Base-by-base conservation (phyloP, 1,140 invertebrate genomes). In the Drosophila navojoa region DNA sequence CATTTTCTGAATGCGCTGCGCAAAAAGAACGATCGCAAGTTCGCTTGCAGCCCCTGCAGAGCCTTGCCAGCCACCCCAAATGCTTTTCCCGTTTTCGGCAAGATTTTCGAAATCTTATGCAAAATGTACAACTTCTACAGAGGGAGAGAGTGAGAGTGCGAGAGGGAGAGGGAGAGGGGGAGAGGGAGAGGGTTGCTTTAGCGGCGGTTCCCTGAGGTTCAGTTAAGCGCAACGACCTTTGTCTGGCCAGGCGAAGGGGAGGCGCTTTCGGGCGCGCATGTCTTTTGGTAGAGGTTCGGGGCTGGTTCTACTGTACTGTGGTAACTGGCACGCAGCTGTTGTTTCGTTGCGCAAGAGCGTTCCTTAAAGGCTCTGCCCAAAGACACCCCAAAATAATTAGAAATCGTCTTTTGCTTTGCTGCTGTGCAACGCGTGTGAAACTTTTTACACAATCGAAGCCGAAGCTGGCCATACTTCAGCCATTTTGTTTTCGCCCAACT, bases 141-240 rank as follows among this genome's bases (percentile, higher is more conserved):
- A 29, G 27, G 19, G 2, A 2, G 27, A 29, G 5, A 3, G 27
- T 4, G 4, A 4, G 27, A 29, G 27, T 0, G n/a, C n/a, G 27
- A 29, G 13, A 40, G 19, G 49, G 45, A 71, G 76, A 58, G 75
- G 77, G 82, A n/a, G n/a, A n/a, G n/a, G n/a, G n/a, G n/a, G 27
- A 29, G 13, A 40, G 19, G 49, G 45, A 71, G 76, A 58, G 75
- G 77, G 82, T 87, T 76, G 54, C 38, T 54, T 7, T 6, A 35
- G 27, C 47, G 5, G 25, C 15, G 15, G 25, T 25, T 42, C 50
- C 35, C 13, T 45, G 53, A 44, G 52, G 79, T 66, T 87, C 76
- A 85, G 72, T 66, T 72, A 89, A 81, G 82, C 82, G 84, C 82
- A 89, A 87, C 82, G 79, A 87, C 82, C 82, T 87, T 89, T 89